These are phyloP conservation scores for Dasyprocta punctata DNA, from an alignment of 2,113 vertebrate species.

Conservation along the genomic window DNA sequence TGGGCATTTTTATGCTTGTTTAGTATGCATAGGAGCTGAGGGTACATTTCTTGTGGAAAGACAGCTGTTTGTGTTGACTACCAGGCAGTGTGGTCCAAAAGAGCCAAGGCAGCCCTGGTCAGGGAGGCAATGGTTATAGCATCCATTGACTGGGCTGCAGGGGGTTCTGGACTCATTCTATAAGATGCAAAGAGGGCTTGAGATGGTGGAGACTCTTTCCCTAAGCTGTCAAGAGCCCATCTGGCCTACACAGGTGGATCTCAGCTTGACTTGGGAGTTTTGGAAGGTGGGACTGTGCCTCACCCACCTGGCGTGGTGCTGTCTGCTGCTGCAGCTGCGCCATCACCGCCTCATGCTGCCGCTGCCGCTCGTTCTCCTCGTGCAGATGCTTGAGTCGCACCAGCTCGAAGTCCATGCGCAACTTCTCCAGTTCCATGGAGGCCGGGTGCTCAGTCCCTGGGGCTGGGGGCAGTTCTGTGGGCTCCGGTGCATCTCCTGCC, in stretches of 20 bases:
- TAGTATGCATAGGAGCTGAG: not conserved
- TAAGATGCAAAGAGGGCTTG: not conserved
- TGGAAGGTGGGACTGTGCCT: too few species aligned
- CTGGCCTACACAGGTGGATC: not conserved
- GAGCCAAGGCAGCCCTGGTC: not conserved
- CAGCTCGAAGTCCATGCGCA: conserved; percentile 79
- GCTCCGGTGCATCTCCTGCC: conserved; percentile 46
- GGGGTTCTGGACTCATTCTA: not conserved
- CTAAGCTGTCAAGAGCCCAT: too few species aligned
- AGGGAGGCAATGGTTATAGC: not conserved
- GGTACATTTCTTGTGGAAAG: not conserved
- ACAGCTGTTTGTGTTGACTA: not conserved
- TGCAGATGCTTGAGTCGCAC: conserved; percentile 71
- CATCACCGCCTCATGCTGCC: conserved; percentile 80
- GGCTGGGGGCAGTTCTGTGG: not conserved
- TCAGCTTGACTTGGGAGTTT: not conserved
- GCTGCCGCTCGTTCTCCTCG: conserved; percentile 78
- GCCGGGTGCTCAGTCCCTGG: rapidly evolving
- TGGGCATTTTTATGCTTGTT: not conserved
- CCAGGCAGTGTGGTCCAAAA: not conserved
- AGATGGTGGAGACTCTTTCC: not conserved
- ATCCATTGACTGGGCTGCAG: not conserved
- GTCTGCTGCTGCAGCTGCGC: conserved; percentile 72
- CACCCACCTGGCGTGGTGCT: conserved; percentile 15
- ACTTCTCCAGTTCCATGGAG: conserved; percentile 78